Percentiles rank a stretch among this genome's conserved stretches.
These are phyloP conservation scores for Leucopsar rothschildi DNA, from an alignment of 2,113 vertebrate genomes.

Conservation along the genomic window DNA sequence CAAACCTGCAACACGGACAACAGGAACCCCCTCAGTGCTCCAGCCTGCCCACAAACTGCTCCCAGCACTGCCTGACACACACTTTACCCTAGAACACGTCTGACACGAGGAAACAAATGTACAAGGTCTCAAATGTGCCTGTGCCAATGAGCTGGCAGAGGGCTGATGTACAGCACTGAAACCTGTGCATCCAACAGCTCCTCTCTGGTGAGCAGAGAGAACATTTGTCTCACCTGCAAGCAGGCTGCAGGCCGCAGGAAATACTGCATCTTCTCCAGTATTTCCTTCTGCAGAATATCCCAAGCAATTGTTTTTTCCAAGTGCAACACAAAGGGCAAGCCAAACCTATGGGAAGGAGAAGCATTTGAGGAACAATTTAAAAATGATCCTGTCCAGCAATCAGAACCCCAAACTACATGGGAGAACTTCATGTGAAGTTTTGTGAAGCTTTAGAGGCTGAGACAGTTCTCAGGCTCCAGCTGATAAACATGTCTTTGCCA, in stretches of 20 bases:
- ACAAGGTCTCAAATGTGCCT: neutral
- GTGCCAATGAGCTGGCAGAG: neutral
- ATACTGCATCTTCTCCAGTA: constrained; percentile 98
- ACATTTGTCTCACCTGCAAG: constrained; percentile 80
- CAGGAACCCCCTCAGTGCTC: neutral
- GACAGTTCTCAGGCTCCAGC: rapidly evolving
- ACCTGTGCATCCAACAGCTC: neutral
- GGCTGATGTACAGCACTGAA: neutral
- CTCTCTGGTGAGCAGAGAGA: rapidly evolving
- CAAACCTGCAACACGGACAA: constrained; percentile 76
- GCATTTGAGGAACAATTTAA: neutral
- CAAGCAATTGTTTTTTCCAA: constrained; percentile 92
- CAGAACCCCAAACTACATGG: rapidly evolving
- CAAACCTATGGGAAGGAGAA: constrained; percentile 78
- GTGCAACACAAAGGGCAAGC: constrained; percentile 93
- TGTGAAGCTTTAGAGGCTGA: neutral
- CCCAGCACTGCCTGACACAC: neutral
- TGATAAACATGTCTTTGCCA: neutral
- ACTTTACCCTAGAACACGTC: rapidly evolving
- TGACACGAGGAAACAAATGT: neutral
- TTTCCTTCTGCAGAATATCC: constrained; percentile 95
- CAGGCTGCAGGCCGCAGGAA: constrained; percentile 90
- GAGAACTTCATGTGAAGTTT: neutral
- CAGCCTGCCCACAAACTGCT: neutral
- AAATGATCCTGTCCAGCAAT: neutral